Base-by-base conservation (phyloP, 2,113 vertebrate species). In the Shinisaurus crocodilurus region DNA sequence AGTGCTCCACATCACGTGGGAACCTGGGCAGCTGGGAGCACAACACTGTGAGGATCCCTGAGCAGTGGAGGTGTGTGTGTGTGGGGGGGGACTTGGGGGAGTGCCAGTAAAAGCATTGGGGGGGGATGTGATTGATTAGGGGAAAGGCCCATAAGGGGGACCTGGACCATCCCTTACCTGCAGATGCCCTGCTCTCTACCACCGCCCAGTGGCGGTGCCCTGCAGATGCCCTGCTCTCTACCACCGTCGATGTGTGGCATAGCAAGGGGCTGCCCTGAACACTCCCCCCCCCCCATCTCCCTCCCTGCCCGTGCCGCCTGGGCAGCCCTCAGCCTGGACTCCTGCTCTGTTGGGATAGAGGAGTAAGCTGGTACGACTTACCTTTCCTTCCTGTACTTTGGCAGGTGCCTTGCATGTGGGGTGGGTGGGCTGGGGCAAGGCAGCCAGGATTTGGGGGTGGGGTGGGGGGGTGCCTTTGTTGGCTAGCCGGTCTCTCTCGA, bases 271-370 rank as follows among this genome's bases (percentile, higher is more conserved):
- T 1, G 60, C 65, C 91, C 93, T 43, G 89, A 90, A 16, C 8
- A 18, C 63, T 37, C 95, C 76, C 88, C 93, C 97, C 96, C 93
- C 96, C 93, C 95, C 96, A 95, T 96, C 50, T 96, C 96, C 96
- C 96, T 97, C 92, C 96, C 95, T 97, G 93, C 95, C 95, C 95
- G 18, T 32, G 96, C 91, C 95, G 7, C 96, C 90, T 95, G 97
- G 96, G 93, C 98, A 99, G 98, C 98, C 95, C 97, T 98, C 95
- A 98, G 98, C 97, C 98, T 98, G 2, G 98, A 99, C 95, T 97
- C 98, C 98, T 98, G 98, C 97, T 99, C 98, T 97, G 97, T 98
- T 97, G 98, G 98, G 97, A 97, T 98, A 98, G 98, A 98, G 97
- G 98, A 99, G 92, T 99, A 98, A 98, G 95, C 95, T 96, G 98